Evolutionary conservation across 2,113 vertebrate genomes (phyloP), one percentile per base, ranked within the genome.

Genomic region (Vidua chalybeata): DNA sequence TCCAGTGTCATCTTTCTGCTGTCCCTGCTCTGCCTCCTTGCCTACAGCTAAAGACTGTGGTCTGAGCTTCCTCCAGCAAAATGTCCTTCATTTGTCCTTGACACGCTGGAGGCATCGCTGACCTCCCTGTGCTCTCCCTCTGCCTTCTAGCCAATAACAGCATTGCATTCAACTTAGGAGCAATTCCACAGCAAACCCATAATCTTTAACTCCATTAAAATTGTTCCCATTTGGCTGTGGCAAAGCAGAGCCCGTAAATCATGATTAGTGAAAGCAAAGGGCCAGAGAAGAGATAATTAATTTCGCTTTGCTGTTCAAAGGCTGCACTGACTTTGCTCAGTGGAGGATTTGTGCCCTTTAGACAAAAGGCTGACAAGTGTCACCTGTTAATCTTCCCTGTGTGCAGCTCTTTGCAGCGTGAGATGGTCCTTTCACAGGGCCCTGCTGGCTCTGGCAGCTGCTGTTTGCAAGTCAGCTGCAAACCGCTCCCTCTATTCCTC

Each of bases 381-480:
- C 90, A 84, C 92, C 83, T 92, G 79, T 81, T 96, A 87, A 95
- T 94, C 91, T 88, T 51, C 54, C 72, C 35, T 15, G 17, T 20
- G 37, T 58, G 67, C 1, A 2, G 64, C 80, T 56, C 28, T 62
- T 82, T 71, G 84, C 93, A 91, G 83, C 8, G 0, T 1, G 17
- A 41, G 94, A 23, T 75, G 93, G 85, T 75, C 78, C 86, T 76
- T 73, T 78, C 6, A 19, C 92, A 27, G 87, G 83, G 69, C 89
- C 24, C 64, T 78, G 73, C 86, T 91, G 68, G 39, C 62, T 87
- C 26, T 90, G 84, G 56, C 96, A 96, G 83, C 48, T 74, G 49
- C 64, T 84, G 8, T 96, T 95, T 95, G 85, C 85, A 75, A 93
- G 46, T 92, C 90, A 90, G 86, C 76, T 96, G 92, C 35, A 4